Conservation (phyloP, 2,888 invertebrate genomes). For the Chymomyza fuscimana region DNA sequence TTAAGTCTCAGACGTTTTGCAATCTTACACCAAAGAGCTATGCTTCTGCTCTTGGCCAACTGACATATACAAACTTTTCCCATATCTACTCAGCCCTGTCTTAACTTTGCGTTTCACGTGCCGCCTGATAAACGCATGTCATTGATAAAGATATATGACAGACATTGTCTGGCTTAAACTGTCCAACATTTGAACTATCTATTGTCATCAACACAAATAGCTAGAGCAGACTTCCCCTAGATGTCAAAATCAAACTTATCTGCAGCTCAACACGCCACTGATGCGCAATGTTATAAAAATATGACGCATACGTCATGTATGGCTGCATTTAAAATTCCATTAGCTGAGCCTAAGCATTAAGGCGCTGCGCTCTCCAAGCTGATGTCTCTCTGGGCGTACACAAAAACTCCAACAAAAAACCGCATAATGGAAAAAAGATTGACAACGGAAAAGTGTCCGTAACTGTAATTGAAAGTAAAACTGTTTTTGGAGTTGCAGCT, state of each 20-base stretch:
- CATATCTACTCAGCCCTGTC: not conserved
- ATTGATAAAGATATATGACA: not conserved
- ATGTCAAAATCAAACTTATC: not conserved
- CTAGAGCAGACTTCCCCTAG: not conserved
- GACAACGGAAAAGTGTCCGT: slow-evolving; percentile 30
- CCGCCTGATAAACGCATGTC: not conserved
- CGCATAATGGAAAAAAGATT: not conserved
- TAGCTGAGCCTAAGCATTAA: slow-evolving; percentile 10
- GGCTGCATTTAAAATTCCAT: slow-evolving; percentile 33
- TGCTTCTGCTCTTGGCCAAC: too few relatives aligned
- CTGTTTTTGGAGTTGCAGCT: slow-evolving; percentile 22
- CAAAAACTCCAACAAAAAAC: not conserved
- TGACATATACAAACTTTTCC: not conserved
- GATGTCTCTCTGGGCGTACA: not conserved
- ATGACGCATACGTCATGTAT: not conserved
- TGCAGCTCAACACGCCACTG: not conserved
- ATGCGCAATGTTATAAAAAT: not conserved
- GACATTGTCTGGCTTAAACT: not conserved
- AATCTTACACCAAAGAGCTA: too few relatives aligned
- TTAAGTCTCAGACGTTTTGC: too few relatives aligned
- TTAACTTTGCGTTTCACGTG: not conserved
- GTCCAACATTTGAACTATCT: not conserved
- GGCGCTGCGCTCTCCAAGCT: not conserved
- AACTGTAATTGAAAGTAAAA: slow-evolving; percentile 12
- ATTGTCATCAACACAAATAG: not conserved